Evolutionary conservation across 1,140 invertebrate genomes (phyloP), one percentile per base, ranked within the genome.

Genomic region (Hetaerina americana): DNA sequence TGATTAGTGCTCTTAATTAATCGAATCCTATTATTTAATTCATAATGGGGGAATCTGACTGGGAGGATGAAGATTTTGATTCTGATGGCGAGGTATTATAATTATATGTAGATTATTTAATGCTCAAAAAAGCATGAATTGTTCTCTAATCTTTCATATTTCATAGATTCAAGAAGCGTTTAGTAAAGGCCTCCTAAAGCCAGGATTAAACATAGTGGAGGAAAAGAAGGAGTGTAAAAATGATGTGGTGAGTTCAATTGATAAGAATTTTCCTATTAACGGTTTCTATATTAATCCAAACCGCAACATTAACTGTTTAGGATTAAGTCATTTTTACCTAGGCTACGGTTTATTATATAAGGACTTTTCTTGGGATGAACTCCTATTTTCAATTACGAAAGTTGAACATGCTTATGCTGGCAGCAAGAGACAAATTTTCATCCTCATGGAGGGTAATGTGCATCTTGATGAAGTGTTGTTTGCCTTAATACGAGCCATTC

Each of bases 81-180:
- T 57, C 40, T 57, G 40, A 57, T 57, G 40, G 40, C 15, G 40
- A 57, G 40, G 40, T 57, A 57, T 57, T 57, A 5, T 5, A 57
- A 3, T 2, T 57, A 3, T n/a, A 57, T 5, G 10, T 5, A 57
- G 15, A 57, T 57, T 57, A 18, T 57, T 57, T 5, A 57, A 57
- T 5, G n/a, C n/a, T n/a, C n/a, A n/a, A n/a, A n/a, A n/a, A n/a
- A n/a, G 15, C 22, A n/a, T 3, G 2, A 57, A 10, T 5, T 2
- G 40, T 57, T 57, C 2, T 57, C 3, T 2, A 57, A 10, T 57
- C 22, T 57, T 57, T 3, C 22, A 18, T 10, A 2, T 57, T 75
- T 81, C 82, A 74, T 75, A 95, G 91, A 79, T 96, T 68, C 92
- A 92, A 87, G 87, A 90, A 81, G 92, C 93, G 0, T 94, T 95